Evolutionary conservation across 92 coral and sea anemone species (phyloP).

Genomic region (Desmophyllum pertusum): DNA sequence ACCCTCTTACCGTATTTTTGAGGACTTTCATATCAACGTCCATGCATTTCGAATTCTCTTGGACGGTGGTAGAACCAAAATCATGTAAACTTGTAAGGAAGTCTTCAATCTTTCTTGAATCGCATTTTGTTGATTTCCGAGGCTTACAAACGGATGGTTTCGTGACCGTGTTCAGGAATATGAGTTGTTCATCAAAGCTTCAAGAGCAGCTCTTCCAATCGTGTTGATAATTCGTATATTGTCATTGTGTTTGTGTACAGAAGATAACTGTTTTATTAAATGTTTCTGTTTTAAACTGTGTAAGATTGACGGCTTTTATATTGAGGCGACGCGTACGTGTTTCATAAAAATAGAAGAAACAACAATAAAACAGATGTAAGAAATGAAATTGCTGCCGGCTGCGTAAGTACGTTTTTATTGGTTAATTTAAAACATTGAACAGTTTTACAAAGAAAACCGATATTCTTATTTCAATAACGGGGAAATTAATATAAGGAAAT

Average conservation of each 20-base stretch:
- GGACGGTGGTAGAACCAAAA: background rate
- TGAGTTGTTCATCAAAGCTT: background rate
- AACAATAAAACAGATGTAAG: background rate
- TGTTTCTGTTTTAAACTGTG: background rate
- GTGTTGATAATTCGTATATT: background rate
- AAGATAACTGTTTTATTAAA: slow-evolving; percentile 22
- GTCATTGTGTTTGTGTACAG: slow-evolving; percentile 19
- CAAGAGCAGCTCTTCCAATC: background rate
- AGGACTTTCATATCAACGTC: background rate
- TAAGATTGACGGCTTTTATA: background rate
- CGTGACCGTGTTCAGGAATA: background rate
- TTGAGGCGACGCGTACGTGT: background rate
- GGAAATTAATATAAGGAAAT: too few species aligned
- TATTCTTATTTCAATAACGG: background rate
- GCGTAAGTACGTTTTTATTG: background rate
- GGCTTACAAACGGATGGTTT: background rate
- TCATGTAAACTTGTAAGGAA: background rate
- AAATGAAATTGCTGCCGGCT: background rate
- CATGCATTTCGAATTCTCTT: background rate
- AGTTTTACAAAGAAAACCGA: background rate
- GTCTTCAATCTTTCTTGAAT: background rate
- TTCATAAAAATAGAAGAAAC: background rate
- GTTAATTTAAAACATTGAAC: background rate
- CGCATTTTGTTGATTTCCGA: background rate
- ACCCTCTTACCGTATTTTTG: background rate